phyloP scores from a whole-genome alignment of 2,113 vertebrate genomes.

The Picathartes gymnocephalus region DNA sequence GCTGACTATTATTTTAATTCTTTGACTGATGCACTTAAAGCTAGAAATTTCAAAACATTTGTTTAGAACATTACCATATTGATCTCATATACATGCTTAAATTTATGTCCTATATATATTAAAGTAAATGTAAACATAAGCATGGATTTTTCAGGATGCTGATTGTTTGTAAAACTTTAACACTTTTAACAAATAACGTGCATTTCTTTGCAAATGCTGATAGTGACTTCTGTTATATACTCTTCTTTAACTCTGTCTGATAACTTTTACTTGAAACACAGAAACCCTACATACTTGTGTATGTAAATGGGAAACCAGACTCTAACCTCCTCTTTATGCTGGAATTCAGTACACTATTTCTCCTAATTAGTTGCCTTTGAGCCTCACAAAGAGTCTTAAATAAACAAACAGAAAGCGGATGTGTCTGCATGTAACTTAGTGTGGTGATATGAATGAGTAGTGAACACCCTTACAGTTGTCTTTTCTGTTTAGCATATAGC shows the following conservation, averaged over 20 bases:
- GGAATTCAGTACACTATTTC: slow-evolving; percentile 10
- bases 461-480: not conserved
- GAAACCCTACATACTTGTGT: not conserved
- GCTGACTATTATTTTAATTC: not conserved
- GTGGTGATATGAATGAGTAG: not conserved
- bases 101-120: not conserved
- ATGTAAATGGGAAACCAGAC: not conserved
- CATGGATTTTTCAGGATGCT: not conserved
- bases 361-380: slow-evolving; percentile 40
- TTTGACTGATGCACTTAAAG: not conserved
- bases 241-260: not conserved
- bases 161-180: not conserved
- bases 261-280: not conserved
- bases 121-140: not conserved
- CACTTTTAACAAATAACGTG: not conserved
- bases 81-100: not conserved
- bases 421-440: not conserved
- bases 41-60: not conserved
- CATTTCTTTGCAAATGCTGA: not conserved
- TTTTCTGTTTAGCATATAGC: not conserved
- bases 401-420: slow-evolving; percentile 23
- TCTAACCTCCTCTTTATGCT: not conserved
- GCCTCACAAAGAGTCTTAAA: not conserved
- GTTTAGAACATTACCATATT: not conserved
- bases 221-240: not conserved